These are phyloP conservation scores for Glossosoma conforme DNA, from an alignment of 1,140 invertebrate species.

Conservation along the genomic window DNA sequence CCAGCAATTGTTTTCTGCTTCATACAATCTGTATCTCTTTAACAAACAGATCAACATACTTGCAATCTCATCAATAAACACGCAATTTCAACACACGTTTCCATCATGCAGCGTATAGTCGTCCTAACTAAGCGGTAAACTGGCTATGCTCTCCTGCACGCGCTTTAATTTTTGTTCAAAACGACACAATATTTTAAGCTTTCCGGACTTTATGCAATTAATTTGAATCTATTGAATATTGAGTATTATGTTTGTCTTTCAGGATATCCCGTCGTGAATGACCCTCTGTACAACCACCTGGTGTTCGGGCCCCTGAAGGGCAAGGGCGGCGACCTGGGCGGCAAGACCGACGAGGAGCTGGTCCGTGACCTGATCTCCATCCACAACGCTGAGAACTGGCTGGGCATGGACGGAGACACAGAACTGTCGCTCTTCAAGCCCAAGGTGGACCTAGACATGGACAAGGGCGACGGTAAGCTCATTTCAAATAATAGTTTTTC, in stretches of 20 bases:
- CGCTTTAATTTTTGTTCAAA: too few species aligned
- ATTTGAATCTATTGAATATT: slow-evolving; percentile 1
- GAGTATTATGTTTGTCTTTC: slow-evolving; percentile 25
- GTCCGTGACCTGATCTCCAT: slow-evolving; percentile 84
- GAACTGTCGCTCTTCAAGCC: slow-evolving; percentile 72
- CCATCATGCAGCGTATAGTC: too few species aligned
- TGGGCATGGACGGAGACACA: slow-evolving; percentile 85
- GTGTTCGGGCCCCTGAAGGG: slow-evolving; percentile 90
- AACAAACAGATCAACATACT: too few species aligned
- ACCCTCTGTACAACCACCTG: slow-evolving; percentile 90
- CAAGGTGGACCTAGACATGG: slow-evolving; percentile 58
- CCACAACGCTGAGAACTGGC: slow-evolving; percentile 90
- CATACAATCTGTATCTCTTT: too few species aligned
- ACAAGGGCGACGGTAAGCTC: slow-evolving; percentile 39
- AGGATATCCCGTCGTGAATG: slow-evolving; percentile 96
- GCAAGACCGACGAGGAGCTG: slow-evolving; percentile 86
- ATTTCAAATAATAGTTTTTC: too few species aligned
- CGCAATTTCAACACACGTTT: too few species aligned
- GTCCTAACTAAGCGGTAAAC: neutral
- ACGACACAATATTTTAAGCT: too few species aligned
- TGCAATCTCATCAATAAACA: too few species aligned
- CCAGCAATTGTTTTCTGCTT: too few species aligned
- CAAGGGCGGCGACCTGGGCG: slow-evolving; percentile 85
- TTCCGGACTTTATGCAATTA: too few species aligned
- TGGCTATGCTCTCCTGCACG: too few species aligned